These are phyloP conservation scores for Nephrotoma flavescens DNA, from an alignment of 2,888 invertebrate genomes.

Conservation along the genomic window DNA sequence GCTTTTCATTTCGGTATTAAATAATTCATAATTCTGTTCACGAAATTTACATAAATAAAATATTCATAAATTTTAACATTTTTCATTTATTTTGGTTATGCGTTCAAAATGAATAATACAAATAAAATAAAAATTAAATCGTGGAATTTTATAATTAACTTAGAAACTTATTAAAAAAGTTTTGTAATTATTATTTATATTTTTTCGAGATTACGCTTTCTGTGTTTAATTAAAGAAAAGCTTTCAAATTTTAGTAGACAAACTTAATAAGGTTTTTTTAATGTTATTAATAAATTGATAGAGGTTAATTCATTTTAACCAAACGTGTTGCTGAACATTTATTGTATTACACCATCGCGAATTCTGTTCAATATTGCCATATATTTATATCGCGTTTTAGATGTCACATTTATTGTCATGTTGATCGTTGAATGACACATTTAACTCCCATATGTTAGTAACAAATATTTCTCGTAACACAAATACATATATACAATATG, in stretches of 20 bases:
- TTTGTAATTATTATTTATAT: background rate
- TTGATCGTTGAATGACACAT: background rate
- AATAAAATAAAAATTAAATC: background rate
- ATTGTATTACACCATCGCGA: no score
- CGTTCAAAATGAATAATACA: background rate
- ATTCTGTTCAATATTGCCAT: background rate
- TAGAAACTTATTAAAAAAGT: background rate
- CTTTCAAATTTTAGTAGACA: background rate
- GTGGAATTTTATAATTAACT: background rate
- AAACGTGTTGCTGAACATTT: background rate
- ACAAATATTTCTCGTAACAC: background rate
- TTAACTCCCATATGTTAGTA: background rate
- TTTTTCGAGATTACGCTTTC: background rate
- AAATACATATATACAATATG: background rate
- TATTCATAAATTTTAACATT: background rate
- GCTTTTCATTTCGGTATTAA: background rate
- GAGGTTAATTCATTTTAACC: no score
- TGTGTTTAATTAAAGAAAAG: background rate
- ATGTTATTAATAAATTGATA: no score
- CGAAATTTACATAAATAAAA: background rate
- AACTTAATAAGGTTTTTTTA: background rate
- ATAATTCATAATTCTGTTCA: background rate
- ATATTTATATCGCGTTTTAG: background rate
- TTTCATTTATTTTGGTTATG: background rate
- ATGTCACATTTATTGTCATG: background rate